Evolutionary conservation across 1,140 invertebrate species (phyloP).

Genomic region (Akabosia matsudoensis): DNA sequence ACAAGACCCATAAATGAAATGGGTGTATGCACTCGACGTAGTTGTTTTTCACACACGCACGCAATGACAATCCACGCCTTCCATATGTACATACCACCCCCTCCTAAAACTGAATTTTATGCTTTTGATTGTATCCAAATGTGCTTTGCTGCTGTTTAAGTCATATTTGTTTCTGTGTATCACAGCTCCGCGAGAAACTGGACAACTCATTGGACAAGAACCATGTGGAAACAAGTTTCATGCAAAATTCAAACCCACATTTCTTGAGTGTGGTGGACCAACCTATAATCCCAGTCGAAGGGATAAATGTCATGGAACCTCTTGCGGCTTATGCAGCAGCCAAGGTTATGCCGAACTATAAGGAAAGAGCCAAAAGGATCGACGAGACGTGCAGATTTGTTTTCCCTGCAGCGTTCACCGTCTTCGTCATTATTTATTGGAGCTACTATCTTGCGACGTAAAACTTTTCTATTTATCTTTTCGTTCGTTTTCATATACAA

Average conservation of each 20-base stretch:
- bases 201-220: conserved; percentile 30
- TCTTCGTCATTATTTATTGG: conserved; percentile 57
- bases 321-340: conserved; percentile 7
- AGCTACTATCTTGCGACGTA: conserved; percentile 49
- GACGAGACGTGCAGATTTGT: conserved; percentile 54
- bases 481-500: background rate
- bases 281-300: conserved; percentile 39
- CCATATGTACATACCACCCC: no score
- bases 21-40: no score
- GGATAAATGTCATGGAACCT: conserved; percentile 38
- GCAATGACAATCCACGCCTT: no score
- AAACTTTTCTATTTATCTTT: background rate
- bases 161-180: conserved; percentile 17
- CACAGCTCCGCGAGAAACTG: conserved; percentile 24
- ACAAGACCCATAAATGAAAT: no score
- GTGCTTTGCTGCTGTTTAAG: background rate
- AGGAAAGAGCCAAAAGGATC: conserved; percentile 48
- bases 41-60: no score
- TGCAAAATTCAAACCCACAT: conserved; percentile 33
- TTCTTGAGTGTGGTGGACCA: conserved; percentile 30
- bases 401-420: conserved; percentile 54
- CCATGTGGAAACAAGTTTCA: conserved; percentile 40
- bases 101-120: background rate
- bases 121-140: background rate
- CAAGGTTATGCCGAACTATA: conserved; percentile 16